Base-by-base conservation (phyloP, 2,113 vertebrate genomes). In the Brevimyrus niger region DNA sequence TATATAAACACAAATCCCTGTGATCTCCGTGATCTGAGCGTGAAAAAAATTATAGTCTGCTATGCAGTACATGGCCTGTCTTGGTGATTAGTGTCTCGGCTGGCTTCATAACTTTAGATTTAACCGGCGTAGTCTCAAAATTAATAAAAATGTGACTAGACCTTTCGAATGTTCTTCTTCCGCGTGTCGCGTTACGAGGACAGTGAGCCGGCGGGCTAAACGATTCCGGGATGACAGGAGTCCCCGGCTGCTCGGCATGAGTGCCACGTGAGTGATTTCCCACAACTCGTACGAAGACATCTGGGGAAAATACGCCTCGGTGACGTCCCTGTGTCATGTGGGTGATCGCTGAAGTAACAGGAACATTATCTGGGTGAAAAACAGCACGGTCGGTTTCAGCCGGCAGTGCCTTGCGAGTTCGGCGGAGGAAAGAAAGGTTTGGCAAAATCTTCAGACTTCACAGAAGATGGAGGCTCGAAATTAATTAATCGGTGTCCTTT, bases 331-430 rank as follows among this genome's bases (percentile, higher is more conserved):
- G 17, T 35, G 46, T 31, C 88, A 87, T 44, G 55, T n/a, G 46
- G 27, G 65, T 38, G 44, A 44, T 88, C 27, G 73, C n/a, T 31
- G 82, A 38, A 80, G 88, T 80, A 88, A 88, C 27, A 38, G 65
- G 69, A 48, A 42, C 80, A 80, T 88, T 69, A 88, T 35, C 58
- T 88, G 46, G n/a, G 6, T 73, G 87, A 76, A 89, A 80, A 50
- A 23, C 38, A 35, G 51, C 65, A 2, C 1, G 65, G 73, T 31
- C 73, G 82, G 47, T 11, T 55, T 82, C 23, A 21, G 46, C 31
- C 65, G 53, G 27, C 76, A 88, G 47, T 0, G 8, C 23, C 46
- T 35, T 21, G 47, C 9, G 7, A 76, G 65, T 61, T 46, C 7
- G 35, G 7, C 1, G 2, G 55, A 35, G 27, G 15, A 87, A n/a